phyloP scores from a whole-genome alignment of 2,113 vertebrate species.

The Terrapene triunguis region DNA sequence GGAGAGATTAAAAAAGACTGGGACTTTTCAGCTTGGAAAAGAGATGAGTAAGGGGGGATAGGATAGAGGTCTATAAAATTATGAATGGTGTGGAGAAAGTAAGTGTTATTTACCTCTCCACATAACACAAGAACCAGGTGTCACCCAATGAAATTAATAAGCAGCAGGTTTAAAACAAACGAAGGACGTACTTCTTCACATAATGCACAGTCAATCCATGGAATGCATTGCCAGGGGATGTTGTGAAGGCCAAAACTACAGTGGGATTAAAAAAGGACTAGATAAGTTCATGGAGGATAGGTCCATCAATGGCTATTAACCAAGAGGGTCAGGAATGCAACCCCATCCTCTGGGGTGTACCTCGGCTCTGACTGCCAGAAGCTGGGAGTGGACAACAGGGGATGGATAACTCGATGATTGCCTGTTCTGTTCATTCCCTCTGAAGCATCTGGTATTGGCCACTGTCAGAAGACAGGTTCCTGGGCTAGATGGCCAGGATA shows the following conservation, averaged over 20 bases:
- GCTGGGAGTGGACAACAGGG: neutral
- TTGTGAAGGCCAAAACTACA: neutral
- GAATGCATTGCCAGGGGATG: neutral
- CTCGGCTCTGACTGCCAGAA: neutral
- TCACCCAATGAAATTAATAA: neutral
- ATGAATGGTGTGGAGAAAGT: neutral
- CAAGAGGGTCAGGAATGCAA: neutral
- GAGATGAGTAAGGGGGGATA: neutral
- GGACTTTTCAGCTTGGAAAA: neutral
- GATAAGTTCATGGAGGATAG: neutral
- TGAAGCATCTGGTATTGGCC: neutral
- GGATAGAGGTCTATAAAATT: neutral
- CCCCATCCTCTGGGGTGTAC: neutral
- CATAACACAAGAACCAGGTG: neutral
- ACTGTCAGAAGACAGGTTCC: neutral
- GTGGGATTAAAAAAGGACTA: neutral
- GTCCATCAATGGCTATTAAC: neutral
- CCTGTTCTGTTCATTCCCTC: neutral
- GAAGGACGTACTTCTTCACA: neutral
- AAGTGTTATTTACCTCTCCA: neutral
- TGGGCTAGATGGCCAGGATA: neutral
- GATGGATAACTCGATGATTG: neutral
- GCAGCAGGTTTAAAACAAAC: neutral
- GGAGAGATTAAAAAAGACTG: neutral
- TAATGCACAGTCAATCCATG: neutral